Base-by-base conservation (phyloP, 2,113 vertebrate genomes). In the Sinocyclocheilus rhinocerous region DNA sequence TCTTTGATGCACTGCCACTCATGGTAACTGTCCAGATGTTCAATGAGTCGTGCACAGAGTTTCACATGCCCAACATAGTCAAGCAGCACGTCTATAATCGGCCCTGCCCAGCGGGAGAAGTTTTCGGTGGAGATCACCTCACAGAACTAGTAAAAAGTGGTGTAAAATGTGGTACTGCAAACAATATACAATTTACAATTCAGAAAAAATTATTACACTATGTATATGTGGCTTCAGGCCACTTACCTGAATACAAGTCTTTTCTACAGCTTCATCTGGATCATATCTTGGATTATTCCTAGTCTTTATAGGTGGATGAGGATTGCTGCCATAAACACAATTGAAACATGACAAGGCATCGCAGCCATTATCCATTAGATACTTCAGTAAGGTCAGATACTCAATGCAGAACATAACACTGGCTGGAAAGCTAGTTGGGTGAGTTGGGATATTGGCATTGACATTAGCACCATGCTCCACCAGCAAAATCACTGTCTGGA, bases 401-500 rank as follows among this genome's bases (percentile, higher is more conserved):
- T 97, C 96, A 96, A 97, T 96, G 4, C 94, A 92, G 88, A 98
- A 96, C 95, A 98, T 95, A 86, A 98, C 93, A 39, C 96, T 95
- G 12, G 96, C 96, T 0, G 97, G 97, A 92, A 98, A 98, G 29
- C 93, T 77, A 3, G 96, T 97, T 3, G 95, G 96, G 76, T 96
- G 96, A 7, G 94, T 95, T 84, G 95, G 90, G 83, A 98, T 93
- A 78, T 94, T 95, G 69, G 94, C 94, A 42, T 97, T 92, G 59
- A 96, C 94, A 36, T 98, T 88, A 45, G 97, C 97, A 2, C 96
- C 96, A 0, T 97, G 94, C 88, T 94, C 93, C 73, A 98, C 91
- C 86, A 98, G 95, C 81, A 97, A 88, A 78, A 87, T 93, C 83
- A 96, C 95, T 70, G 94, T 95, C 76, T 94, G 95, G 80, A 96